phyloP scores from a whole-genome alignment of 2,797 vertebrate genomes.

The Lithobates sylvaticus region DNA sequence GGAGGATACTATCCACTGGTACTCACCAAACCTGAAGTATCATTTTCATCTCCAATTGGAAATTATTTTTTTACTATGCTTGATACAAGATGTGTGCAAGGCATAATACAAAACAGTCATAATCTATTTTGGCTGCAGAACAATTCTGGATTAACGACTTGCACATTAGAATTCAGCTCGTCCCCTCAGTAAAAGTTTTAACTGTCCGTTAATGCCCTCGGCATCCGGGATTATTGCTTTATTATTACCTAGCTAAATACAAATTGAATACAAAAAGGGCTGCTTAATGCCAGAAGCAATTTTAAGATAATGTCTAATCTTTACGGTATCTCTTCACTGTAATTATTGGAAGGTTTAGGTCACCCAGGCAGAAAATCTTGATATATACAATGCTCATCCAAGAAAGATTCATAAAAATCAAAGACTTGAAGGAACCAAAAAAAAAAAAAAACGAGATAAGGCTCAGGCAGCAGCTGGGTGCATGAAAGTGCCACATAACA shows the following conservation, averaged over 20 bases:
- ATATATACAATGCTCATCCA: slow-evolving; percentile 68
- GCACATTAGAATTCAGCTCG: slow-evolving; percentile 44
- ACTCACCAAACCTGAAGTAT: too few species aligned
- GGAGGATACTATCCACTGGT: too few species aligned
- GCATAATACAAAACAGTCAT: slow-evolving; percentile 32
- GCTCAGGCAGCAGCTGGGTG: background rate
- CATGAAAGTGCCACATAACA: background rate
- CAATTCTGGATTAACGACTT: slow-evolving; percentile 51
- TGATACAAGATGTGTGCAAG: background rate
- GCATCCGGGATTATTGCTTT: slow-evolving; percentile 57
- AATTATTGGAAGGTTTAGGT: slow-evolving; percentile 46
- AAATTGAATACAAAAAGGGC: slow-evolving; percentile 56
- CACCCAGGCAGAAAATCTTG: slow-evolving; percentile 19
- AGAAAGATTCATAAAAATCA: slow-evolving; percentile 46
- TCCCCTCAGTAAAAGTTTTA: slow-evolving; percentile 47
- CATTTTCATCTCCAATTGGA: too few species aligned
- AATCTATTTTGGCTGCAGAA: slow-evolving; percentile 45
- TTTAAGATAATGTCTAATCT: slow-evolving; percentile 51
- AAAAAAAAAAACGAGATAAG: slow-evolving; percentile 4
- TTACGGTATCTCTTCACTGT: slow-evolving; percentile 38
- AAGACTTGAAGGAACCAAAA: slow-evolving; percentile 3
- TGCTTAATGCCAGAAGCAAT: slow-evolving; percentile 44
- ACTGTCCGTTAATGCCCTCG: slow-evolving; percentile 48
- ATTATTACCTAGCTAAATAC: slow-evolving; percentile 59
- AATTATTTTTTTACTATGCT: background rate